These are phyloP conservation scores for Bungarus multicinctus DNA, from an alignment of 2,113 vertebrate genomes.

Conservation along the genomic window DNA sequence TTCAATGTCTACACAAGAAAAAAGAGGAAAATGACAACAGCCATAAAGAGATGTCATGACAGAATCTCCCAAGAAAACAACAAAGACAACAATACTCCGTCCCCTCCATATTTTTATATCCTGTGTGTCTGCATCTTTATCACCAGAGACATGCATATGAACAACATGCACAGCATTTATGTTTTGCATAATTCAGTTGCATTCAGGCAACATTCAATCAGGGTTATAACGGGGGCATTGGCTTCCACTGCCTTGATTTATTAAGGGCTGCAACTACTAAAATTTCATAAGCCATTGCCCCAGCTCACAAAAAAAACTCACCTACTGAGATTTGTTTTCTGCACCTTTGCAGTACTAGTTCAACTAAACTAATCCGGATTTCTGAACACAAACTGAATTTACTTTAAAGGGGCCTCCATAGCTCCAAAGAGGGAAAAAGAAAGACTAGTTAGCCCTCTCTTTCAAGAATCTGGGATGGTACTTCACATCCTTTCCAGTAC, in stretches of 20 bases:
- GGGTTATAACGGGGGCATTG: background rate
- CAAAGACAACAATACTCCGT: background rate
- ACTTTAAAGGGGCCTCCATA: background rate
- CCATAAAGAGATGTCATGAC: background rate
- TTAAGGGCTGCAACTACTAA: background rate
- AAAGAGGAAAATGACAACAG: background rate
- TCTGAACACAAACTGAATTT: background rate
- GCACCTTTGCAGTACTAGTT: background rate
- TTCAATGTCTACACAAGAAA: background rate
- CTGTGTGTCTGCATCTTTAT: background rate
- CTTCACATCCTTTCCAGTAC: background rate
- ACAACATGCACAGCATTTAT: background rate
- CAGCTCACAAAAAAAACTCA: no score
- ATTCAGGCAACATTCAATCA: background rate
- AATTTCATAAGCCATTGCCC: background rate
- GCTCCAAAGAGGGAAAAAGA: background rate
- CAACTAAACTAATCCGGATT: background rate
- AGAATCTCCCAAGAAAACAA: background rate
- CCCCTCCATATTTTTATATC: background rate
- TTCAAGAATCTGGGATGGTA: background rate
- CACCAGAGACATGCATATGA: background rate
- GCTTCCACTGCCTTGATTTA: background rate
- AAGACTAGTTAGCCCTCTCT: background rate
- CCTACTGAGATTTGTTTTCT: background rate
- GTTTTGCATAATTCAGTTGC: background rate